These are phyloP conservation scores for Caranx ignobilis DNA, from an alignment of 2,113 vertebrate genomes.

Conservation along the genomic window DNA sequence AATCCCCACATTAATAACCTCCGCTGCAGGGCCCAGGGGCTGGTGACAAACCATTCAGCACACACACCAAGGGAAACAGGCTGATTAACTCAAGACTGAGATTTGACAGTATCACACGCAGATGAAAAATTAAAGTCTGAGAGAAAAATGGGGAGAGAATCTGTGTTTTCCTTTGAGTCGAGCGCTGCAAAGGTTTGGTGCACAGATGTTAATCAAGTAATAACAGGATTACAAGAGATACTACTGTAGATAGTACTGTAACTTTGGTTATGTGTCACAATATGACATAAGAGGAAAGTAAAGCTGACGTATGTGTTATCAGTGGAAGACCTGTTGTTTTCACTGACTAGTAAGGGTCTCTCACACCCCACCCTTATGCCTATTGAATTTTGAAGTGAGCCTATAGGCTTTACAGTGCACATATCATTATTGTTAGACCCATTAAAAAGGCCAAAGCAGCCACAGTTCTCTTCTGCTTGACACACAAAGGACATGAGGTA, in stretches of 20 bases:
- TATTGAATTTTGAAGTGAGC: not conserved
- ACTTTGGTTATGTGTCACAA: not conserved
- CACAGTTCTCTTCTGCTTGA: not conserved
- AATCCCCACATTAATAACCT: slow-evolving; percentile 70
- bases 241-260: not conserved
- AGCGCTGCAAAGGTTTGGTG: not conserved
- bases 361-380: no score
- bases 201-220: not conserved
- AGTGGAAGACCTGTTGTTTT: not conserved
- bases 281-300: no score
- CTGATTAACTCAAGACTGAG: slow-evolving; percentile 34
- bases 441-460: no score
- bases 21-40: slow-evolving; percentile 22
- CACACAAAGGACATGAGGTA: not conserved
- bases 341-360: not conserved
- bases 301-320: no score
- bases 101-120: slow-evolving; percentile 27
- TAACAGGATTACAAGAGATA: not conserved
- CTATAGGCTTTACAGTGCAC: not conserved
- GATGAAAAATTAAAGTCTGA: not conserved
- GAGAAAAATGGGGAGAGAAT: slow-evolving; percentile 9
- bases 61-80: slow-evolving; percentile 30
- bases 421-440: not conserved
- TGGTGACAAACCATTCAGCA: slow-evolving; percentile 19
- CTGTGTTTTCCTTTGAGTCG: not conserved